Percentiles rank a stretch among this genome's conserved stretches.
phyloP scores from a whole-genome alignment of 2,113 vertebrate species.

The Urocolius indicus region DNA sequence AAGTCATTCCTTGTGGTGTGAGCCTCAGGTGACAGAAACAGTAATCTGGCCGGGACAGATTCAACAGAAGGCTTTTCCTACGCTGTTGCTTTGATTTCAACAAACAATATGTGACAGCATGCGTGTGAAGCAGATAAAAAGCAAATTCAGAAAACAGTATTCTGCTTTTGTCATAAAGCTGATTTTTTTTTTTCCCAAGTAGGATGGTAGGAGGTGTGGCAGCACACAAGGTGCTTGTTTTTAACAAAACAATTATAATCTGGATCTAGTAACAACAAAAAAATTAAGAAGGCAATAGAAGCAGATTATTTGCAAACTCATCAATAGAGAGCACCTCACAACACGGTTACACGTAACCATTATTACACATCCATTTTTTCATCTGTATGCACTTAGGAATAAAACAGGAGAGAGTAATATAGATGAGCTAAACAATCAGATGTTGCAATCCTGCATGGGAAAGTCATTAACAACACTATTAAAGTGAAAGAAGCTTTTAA shows the following conservation, averaged over 20 bases:
- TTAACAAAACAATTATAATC: not conserved
- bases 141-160: not conserved
- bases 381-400: not conserved
- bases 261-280: not conserved
- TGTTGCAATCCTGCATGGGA: not conserved
- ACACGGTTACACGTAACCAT: not conserved
- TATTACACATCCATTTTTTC: constrained; percentile 1
- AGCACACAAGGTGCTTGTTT: not conserved
- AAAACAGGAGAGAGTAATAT: not conserved
- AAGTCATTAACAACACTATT: constrained; percentile 4
- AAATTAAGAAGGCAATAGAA: not conserved
- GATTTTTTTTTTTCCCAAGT: not conserved
- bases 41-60: not conserved
- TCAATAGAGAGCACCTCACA: not conserved
- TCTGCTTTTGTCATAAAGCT: not conserved
- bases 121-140: not conserved
- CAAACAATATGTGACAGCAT: not conserved
- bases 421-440: constrained; percentile 1
- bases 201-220: not conserved
- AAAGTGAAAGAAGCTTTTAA: not conserved
- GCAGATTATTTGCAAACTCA: not conserved
- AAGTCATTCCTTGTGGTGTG: not conserved
- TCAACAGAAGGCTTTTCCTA: not conserved
- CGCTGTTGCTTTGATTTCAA: not conserved
- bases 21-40: constrained; percentile 1